Base-by-base conservation (phyloP, 2,888 invertebrate genomes). In the Hypolimnas misippus region DNA sequence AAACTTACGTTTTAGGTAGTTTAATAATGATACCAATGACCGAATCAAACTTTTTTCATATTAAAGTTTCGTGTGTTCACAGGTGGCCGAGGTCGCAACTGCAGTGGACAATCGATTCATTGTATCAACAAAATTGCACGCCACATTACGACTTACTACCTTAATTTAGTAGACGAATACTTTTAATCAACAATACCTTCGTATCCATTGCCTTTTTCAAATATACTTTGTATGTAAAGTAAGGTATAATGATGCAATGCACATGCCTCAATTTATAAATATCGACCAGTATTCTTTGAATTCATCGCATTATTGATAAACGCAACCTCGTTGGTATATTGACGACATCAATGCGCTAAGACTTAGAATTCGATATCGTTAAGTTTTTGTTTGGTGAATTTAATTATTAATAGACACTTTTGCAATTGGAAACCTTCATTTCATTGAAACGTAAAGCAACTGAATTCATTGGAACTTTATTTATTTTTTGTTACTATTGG, bases 61-160 rank as follows among this genome's bases (percentile, higher is more conserved):
- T n/a, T 2, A 14, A 29, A 49, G 29, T 49, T 14, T 46, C 2
- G 5, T 1, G 4, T 5, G 19, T 73, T 77, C 42, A 54, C 25
- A 79, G 84, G 87, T 87, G 86, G 88, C 82, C 88, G 89, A 86
- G 85, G 87, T 78, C 83, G 76, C 81, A 81, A 83, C 87, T 84
- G 87, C 87, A 87, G 82, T 83, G 86, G 85, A 84, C 87, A 88
- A 89, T 90, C 87, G 88, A 90, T 89, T 89, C 87, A 81, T 73
- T 72, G 84, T 85, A 88, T 85, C 81, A 84, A 88, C 86, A 86
- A 82, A 82, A 83, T 33, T 14, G 16, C 42, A 42, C 5, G 1
- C n/a, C 21, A 19, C 10, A 46, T 44, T n/a, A 21, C 12, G 35
- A n/a, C 35, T 12, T 80, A 76, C 51, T 25, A 31, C 16, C 25